Evolutionary conservation across 2,888 invertebrate genomes (phyloP).

Genomic region (Tolmerus cingulatus): DNA sequence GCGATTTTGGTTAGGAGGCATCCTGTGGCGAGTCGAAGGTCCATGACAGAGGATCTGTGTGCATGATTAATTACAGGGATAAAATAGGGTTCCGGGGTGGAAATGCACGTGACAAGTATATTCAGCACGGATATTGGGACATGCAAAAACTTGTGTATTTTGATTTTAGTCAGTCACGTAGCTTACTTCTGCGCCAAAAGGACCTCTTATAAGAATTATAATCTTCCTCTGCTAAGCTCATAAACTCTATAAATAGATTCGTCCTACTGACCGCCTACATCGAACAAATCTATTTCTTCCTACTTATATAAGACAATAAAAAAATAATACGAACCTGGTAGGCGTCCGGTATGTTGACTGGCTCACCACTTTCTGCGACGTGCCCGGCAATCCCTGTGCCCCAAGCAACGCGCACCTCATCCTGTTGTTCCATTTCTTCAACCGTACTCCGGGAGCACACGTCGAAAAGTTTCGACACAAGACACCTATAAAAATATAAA

Average conservation of each 20-base stretch:
- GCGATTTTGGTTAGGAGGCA: background rate
- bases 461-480: constrained; percentile 94
- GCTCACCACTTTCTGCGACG: constrained; percentile 91
- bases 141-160: constrained; percentile 1
- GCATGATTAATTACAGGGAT: constrained; percentile 14
- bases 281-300: background rate
- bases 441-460: constrained; percentile 92
- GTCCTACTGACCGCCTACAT: background rate
- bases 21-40: background rate
- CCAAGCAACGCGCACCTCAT: constrained; percentile 93
- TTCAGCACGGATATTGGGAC: background rate
- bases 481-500: constrained; percentile 67
- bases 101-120: background rate
- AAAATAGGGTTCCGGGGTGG: background rate
- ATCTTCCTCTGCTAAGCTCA: background rate
- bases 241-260: background rate
- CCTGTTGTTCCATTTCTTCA: constrained; percentile 90
- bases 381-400: constrained; percentile 95
- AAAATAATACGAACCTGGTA: constrained; percentile 80
- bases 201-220: background rate
- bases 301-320: background rate
- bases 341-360: constrained; percentile 94
- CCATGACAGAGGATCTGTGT: background rate
- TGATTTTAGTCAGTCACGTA: background rate
- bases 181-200: background rate